These are phyloP conservation scores for Teleogryllus oceanicus DNA, from an alignment of 2,888 invertebrate genomes.

Conservation along the genomic window DNA sequence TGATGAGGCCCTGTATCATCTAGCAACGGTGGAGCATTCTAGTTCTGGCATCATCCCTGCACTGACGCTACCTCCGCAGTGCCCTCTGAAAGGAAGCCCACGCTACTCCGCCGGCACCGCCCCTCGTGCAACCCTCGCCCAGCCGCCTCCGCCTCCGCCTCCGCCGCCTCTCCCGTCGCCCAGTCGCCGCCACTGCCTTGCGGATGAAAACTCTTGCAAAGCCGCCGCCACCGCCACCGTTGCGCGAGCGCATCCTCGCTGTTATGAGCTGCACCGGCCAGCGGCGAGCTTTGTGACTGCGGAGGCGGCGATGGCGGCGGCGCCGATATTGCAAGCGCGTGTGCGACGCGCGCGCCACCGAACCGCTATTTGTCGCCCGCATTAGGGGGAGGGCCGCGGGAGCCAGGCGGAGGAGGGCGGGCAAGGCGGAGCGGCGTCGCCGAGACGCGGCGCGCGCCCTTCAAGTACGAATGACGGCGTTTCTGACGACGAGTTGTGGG, in stretches of 20 bases:
- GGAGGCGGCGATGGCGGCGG: not conserved
- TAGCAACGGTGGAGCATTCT: too few species aligned
- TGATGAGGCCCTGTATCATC: too few species aligned
- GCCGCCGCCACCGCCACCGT: not conserved
- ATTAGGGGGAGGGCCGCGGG: not conserved
- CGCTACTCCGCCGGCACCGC: not conserved
- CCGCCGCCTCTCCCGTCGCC: not conserved
- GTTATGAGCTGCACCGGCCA: slow-evolving; percentile 1
- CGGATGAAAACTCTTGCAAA: not conserved
- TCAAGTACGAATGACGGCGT: not conserved
- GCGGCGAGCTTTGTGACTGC: slow-evolving; percentile 9
- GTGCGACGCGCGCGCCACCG: not conserved
- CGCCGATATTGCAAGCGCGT: not conserved
- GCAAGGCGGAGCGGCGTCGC: not conserved
- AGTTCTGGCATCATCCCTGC: too few species aligned
- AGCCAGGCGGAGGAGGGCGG: not conserved
- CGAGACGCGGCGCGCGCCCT: not conserved
- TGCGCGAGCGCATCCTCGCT: not conserved
- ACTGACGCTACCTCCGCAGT: too few species aligned
- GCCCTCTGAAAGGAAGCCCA: too few species aligned
- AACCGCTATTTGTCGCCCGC: not conserved
- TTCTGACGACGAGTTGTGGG: too few species aligned
- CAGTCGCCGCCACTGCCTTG: not conserved
- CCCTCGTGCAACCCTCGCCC: not conserved
- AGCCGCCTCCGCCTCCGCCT: not conserved